Percentiles rank a stretch among this genome's conserved stretches.
Conservation (phyloP, 2,797 vertebrate genomes). For the Oophaga sylvatica region DNA sequence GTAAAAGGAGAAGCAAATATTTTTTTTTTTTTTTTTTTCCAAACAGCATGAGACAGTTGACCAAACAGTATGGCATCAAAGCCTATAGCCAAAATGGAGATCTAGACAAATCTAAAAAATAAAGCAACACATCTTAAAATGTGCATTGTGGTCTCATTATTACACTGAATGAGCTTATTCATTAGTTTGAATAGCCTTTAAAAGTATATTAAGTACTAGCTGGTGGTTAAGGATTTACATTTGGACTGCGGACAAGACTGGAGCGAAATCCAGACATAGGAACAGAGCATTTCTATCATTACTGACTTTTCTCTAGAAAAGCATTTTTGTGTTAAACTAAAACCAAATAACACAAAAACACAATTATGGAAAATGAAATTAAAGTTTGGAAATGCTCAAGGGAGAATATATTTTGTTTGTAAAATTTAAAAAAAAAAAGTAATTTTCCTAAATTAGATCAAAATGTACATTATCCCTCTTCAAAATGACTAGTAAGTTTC, state of each 20-base stretch:
- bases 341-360: conserved; percentile 41
- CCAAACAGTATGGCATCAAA: too few species aligned
- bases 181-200: background rate
- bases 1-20: too few species aligned
- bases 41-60: too few species aligned
- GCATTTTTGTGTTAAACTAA: conserved; percentile 27
- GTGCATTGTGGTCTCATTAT: too few species aligned
- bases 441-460: conserved; percentile 54
- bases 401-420: conserved; percentile 32
- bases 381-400: conserved; percentile 15
- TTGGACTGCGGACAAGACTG: background rate
- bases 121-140: too few species aligned
- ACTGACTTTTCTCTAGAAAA: conserved; percentile 30
- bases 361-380: conserved; percentile 55
- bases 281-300: conserved; percentile 12
- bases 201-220: background rate
- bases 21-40: too few species aligned
- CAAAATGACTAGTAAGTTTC: conserved; percentile 31
- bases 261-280: background rate
- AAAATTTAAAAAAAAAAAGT: conserved; percentile 36
- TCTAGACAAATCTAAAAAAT: too few species aligned
- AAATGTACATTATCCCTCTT: conserved; percentile 36
- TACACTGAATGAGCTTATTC: background rate
- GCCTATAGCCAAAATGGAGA: too few species aligned
- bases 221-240: background rate